phyloP scores from a whole-genome alignment of 2,113 vertebrate genomes.

The Phyllopteryx taeniolatus region DNA sequence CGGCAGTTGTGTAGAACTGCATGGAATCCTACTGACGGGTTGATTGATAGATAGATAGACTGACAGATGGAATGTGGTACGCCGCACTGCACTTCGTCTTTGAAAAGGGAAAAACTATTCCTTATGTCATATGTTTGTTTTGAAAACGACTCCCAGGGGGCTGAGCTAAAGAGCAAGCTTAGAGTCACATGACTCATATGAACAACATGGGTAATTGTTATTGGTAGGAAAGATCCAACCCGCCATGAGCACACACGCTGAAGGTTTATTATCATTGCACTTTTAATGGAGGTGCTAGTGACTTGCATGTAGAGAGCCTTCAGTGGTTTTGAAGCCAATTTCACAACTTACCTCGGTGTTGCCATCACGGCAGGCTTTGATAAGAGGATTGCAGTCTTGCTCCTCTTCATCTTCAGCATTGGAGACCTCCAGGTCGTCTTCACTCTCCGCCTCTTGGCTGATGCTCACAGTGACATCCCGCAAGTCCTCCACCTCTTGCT shows the following conservation, averaged over 20 bases:
- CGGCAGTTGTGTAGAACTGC: background rate
- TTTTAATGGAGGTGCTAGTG: background rate
- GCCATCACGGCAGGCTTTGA: constrained; percentile 48
- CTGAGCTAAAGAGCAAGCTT: background rate
- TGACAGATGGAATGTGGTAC: background rate
- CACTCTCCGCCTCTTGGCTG: constrained; percentile 21
- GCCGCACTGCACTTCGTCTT: no score
- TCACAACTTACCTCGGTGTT: constrained; percentile 35
- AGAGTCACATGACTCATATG: background rate
- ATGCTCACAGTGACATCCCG: constrained; percentile 6
- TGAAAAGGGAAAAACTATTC: background rate
- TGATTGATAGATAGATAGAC: background rate
- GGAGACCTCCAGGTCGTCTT: constrained; percentile 26
- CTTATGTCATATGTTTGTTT: constrained; percentile 38
- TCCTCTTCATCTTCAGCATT: constrained; percentile 34
- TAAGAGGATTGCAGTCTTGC: constrained; percentile 41
- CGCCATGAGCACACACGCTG: background rate
- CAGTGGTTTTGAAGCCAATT: background rate
- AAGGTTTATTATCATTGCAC: background rate
- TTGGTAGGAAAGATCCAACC: constrained; percentile 16
- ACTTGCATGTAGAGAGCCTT: no score
- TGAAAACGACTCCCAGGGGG: constrained; percentile 9
- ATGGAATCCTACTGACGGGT: background rate
- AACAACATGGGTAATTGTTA: constrained; percentile 11
- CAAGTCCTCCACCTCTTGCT: constrained; percentile 32